Conservation (phyloP, 1,140 invertebrate species). For the Cydia splendana region DNA sequence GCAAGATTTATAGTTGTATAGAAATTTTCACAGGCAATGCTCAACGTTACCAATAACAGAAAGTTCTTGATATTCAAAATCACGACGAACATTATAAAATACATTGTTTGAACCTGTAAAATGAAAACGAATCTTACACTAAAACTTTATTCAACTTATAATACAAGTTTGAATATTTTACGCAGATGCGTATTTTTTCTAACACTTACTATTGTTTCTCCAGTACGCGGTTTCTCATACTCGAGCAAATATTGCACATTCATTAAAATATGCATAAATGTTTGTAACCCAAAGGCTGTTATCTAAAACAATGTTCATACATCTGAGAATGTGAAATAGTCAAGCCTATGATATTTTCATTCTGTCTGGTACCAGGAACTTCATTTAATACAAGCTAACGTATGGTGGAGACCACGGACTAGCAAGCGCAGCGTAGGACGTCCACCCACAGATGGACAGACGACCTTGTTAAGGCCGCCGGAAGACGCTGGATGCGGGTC, state of each 20-base stretch:
- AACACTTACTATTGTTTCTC: not conserved
- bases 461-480: too few relatives aligned
- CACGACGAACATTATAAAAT: not conserved
- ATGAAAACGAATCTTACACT: not conserved
- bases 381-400: too few relatives aligned
- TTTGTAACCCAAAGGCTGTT: not conserved
- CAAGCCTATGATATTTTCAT: too few relatives aligned
- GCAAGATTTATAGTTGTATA: not conserved
- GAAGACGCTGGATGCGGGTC: too few relatives aligned
- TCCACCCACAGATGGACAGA: too few relatives aligned
- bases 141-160: too few relatives aligned
- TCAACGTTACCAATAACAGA: not conserved
- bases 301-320: not conserved
- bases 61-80: not conserved
- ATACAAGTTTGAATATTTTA: not conserved
- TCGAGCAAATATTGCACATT: not conserved
- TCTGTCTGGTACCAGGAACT: too few relatives aligned
- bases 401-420: too few relatives aligned
- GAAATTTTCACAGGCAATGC: constrained; percentile 20
- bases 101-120: not conserved
- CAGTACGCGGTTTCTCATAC: not conserved
- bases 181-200: not conserved
- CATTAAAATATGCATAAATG: not conserved
- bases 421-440: too few relatives aligned
- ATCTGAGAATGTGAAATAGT: not conserved